Conservation (phyloP, 2,888 invertebrate genomes). For the Venusia cambrica region DNA sequence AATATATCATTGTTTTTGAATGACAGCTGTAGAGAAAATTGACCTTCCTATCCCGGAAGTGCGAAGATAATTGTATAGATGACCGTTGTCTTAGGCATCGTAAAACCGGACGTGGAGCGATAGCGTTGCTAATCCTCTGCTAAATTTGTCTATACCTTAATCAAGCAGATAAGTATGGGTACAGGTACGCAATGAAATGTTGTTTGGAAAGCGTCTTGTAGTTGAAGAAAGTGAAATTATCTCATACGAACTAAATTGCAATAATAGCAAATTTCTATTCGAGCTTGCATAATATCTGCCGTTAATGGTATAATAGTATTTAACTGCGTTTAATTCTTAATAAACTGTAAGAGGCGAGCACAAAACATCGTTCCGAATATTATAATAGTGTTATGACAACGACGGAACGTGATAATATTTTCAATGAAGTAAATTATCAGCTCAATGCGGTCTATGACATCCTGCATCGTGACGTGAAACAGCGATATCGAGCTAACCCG, state of each 20-base stretch:
- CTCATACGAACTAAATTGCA: conserved; percentile 1
- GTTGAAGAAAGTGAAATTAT: conserved; percentile 3
- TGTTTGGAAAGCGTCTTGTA: conserved; percentile 6
- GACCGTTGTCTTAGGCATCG: conserved; percentile 1
- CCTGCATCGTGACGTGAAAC: conserved; percentile 7
- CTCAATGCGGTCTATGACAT: conserved; percentile 10
- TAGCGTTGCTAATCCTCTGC: conserved; percentile 1
- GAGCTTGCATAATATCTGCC: conserved; percentile 10
- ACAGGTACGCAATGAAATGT: conserved; percentile 10
- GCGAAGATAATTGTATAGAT: too few relatives aligned
- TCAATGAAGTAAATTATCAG: conserved; percentile 15
- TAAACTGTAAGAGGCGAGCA: conserved; percentile 9
- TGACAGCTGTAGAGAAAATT: too few relatives aligned
- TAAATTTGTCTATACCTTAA: too few relatives aligned
- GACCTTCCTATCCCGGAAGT: too few relatives aligned
- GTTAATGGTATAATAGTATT: conserved; percentile 11
- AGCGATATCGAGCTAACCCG: too few relatives aligned
- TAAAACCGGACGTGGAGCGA: conserved; percentile 6
- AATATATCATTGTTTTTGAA: neutral
- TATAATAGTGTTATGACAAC: conserved; percentile 13
- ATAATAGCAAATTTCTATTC: neutral
- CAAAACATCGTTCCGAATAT: conserved; percentile 10
- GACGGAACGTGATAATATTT: conserved; percentile 18
- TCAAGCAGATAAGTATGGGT: too few relatives aligned
- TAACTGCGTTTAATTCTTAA: conserved; percentile 11